Evolutionary conservation across 2,888 invertebrate species (phyloP).

Genomic region (Candidula unifasciata): DNA sequence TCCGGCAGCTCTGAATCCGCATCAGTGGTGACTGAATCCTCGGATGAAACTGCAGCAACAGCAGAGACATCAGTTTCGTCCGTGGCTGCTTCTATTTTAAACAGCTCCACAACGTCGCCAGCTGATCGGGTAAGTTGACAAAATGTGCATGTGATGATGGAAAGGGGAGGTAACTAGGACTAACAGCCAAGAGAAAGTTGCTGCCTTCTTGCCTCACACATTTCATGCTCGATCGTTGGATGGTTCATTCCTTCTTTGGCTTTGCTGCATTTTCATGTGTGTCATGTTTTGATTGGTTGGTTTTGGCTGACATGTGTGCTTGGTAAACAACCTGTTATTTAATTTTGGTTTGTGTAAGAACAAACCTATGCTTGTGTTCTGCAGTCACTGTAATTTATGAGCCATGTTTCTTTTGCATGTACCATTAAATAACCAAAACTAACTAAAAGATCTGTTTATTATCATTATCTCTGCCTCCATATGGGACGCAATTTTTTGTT

Average conservation of each 20-base stretch:
- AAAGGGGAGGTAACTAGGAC: conserved; percentile 49
- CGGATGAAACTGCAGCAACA: conserved; percentile 35
- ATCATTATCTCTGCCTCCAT: too few relatives aligned
- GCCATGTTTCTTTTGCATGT: too few relatives aligned
- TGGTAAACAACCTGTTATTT: conserved; percentile 10
- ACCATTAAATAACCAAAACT: too few relatives aligned
- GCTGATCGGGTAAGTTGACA: conserved; percentile 52
- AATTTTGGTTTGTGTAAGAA: not conserved
- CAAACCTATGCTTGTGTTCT: too few relatives aligned
- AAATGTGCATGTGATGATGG: conserved; percentile 43
- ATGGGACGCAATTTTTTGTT: too few relatives aligned
- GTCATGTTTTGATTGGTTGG: conserved; percentile 38
- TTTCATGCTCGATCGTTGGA: conserved; percentile 37
- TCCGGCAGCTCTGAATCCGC: conserved; percentile 32
- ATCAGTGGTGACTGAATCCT: conserved; percentile 26
- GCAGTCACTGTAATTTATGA: too few relatives aligned
- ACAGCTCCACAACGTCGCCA: conserved; percentile 37
- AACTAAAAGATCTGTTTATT: too few relatives aligned
- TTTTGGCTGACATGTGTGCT: conserved; percentile 16
- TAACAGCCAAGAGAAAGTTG: conserved; percentile 33
- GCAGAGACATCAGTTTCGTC: conserved; percentile 30
- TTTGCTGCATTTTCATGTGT: conserved; percentile 40
- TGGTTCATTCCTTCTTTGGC: conserved; percentile 32
- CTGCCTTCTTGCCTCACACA: conserved; percentile 42
- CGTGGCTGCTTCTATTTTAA: conserved; percentile 28